These are phyloP conservation scores for Vannuccia rotundouncinata DNA, from an alignment of 2,888 invertebrate species.

Conservation along the genomic window DNA sequence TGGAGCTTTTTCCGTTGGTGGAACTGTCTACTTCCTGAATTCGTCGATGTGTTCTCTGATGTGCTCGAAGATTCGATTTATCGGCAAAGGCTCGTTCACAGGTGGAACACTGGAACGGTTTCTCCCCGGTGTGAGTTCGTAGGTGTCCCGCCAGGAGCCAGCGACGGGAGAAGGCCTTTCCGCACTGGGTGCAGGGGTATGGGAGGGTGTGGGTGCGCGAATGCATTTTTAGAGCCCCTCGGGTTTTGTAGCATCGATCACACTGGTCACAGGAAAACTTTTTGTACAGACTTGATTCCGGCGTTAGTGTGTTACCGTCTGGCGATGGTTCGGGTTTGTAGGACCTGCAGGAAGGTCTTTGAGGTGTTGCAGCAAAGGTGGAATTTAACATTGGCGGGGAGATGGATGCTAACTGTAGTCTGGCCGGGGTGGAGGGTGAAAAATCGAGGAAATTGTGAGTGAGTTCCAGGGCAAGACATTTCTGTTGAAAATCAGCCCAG, in stretches of 20 bases:
- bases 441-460: background rate
- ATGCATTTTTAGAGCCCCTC: conserved; percentile 96
- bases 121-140: conserved; percentile 92
- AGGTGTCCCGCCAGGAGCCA: conserved; percentile 96
- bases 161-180: conserved; percentile 90
- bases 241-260: conserved; percentile 84
- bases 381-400: background rate
- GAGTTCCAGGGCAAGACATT: background rate
- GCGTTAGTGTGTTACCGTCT: background rate
- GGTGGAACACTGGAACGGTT: conserved; percentile 61
- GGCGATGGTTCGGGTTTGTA: background rate
- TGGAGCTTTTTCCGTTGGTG: no score
- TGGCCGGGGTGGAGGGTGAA: background rate
- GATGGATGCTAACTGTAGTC: background rate
- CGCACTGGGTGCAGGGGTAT: conserved; percentile 89
- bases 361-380: background rate
- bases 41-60: conserved; percentile 38
- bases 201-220: conserved; percentile 93
- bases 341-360: background rate
- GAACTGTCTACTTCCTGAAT: no score
- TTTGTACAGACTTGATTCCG: conserved; percentile 52
- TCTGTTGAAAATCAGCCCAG: background rate
- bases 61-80: conserved; percentile 39
- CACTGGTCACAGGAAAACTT: conserved; percentile 72
- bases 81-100: conserved; percentile 39